Conservation (phyloP, 1,140 invertebrate species). For the Paracyclopina nana region DNA sequence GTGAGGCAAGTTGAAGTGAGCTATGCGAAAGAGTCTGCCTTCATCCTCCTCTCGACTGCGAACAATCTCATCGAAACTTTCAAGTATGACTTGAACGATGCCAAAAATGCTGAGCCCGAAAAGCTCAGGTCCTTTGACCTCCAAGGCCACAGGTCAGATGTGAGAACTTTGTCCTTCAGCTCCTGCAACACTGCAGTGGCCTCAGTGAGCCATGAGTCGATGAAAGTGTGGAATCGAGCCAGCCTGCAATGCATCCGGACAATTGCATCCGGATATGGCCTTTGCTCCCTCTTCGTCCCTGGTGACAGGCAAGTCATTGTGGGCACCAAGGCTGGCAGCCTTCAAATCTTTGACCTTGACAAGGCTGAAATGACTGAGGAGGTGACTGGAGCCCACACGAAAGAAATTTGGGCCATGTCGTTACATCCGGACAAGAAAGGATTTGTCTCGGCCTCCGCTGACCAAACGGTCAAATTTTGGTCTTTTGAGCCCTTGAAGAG, state of each 20-base stretch:
- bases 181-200: slow-evolving; percentile 68
- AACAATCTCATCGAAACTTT: slow-evolving; percentile 46
- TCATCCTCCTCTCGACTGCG: slow-evolving; percentile 33
- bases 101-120: slow-evolving; percentile 31
- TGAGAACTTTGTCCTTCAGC: slow-evolving; percentile 65
- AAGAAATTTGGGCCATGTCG: slow-evolving; percentile 51
- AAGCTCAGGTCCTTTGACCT: slow-evolving; percentile 33
- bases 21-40: slow-evolving; percentile 38
- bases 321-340: slow-evolving; percentile 62
- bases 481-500: slow-evolving; percentile 59
- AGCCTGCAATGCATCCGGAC: slow-evolving; percentile 64
- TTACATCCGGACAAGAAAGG: slow-evolving; percentile 52
- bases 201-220: slow-evolving; percentile 58
- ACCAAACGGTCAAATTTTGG: slow-evolving; percentile 85
- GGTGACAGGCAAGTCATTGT: slow-evolving; percentile 76
- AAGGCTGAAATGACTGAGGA: slow-evolving; percentile 50
- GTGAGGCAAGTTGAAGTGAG: slow-evolving; percentile 45
- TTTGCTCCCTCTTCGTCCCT: slow-evolving; percentile 59
- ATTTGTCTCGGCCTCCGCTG: slow-evolving; percentile 61
- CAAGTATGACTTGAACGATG: slow-evolving; percentile 33
- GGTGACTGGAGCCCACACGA: slow-evolving; percentile 48
- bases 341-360: slow-evolving; percentile 70
- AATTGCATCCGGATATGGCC: slow-evolving; percentile 40
- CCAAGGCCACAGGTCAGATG: slow-evolving; percentile 69
- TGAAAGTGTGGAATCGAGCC: slow-evolving; percentile 34